These are phyloP conservation scores for Drosophila nigritarsus DNA, from an alignment of 2,888 invertebrate species.

Conservation along the genomic window DNA sequence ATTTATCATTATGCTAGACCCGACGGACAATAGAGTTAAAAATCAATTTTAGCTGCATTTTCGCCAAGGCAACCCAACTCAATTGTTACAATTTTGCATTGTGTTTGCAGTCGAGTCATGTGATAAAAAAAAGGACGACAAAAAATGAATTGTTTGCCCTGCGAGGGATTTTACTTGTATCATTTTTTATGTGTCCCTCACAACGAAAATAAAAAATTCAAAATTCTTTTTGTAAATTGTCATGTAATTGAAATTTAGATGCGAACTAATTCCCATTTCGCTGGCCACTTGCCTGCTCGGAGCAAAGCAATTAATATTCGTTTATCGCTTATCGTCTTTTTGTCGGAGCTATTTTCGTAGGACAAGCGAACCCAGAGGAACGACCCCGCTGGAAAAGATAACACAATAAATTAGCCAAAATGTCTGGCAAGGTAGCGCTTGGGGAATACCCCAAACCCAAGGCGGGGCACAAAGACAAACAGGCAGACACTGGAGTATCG, in stretches of 20 bases:
- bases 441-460: constrained; percentile 48
- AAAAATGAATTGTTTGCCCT: constrained; percentile 10
- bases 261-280: constrained; percentile 36
- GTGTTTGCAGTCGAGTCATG: constrained; percentile 55
- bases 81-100: constrained; percentile 63
- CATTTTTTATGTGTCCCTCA: constrained; percentile 28
- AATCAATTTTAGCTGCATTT: constrained; percentile 57
- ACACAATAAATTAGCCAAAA: constrained; percentile 64
- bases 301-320: constrained; percentile 56
- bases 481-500: constrained; percentile 38
- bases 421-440: constrained; percentile 46
- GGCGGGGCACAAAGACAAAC: constrained; percentile 31
- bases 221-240: constrained; percentile 38
- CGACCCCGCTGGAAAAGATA: constrained; percentile 40
- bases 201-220: constrained; percentile 8
- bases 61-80: constrained; percentile 33
- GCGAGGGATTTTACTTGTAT: neutral
- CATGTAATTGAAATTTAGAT: constrained; percentile 45
- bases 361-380: constrained; percentile 36
- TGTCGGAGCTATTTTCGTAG: constrained; percentile 38
- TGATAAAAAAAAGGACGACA: constrained; percentile 24
- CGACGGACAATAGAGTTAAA: constrained; percentile 44
- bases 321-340: constrained; percentile 51
- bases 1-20: constrained; percentile 44
- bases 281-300: constrained; percentile 42